phyloP scores from a whole-genome alignment of 1,140 invertebrate species.

The Brachionus manjavacas region DNA sequence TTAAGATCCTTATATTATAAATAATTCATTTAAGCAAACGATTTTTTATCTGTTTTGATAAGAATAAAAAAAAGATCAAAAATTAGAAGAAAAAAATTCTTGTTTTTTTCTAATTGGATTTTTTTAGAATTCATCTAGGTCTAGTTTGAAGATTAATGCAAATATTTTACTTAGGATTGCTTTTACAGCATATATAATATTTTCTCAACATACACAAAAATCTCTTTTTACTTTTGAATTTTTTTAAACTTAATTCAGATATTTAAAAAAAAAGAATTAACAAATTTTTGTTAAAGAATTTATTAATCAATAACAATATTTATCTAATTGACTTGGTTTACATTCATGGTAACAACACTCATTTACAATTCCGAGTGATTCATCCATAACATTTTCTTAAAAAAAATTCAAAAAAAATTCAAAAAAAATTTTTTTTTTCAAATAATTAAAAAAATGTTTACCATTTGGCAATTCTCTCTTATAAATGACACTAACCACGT shows the following conservation, averaged over 20 bases:
- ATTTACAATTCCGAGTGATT: background rate
- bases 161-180: too few species aligned
- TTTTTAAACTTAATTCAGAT: background rate
- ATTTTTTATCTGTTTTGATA: too few species aligned
- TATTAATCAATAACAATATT: constrained; percentile 6
- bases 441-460: background rate
- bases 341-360: constrained; percentile 17
- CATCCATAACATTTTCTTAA: background rate
- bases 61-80: too few species aligned
- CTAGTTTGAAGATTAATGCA: too few species aligned
- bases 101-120: too few species aligned
- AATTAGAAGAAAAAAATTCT: too few species aligned
- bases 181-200: too few species aligned
- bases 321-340: background rate
- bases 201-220: too few species aligned
- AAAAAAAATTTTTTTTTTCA: background rate
- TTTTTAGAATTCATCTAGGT: too few species aligned
- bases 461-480: background rate
- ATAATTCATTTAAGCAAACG: too few species aligned
- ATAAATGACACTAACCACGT: constrained; percentile 11
- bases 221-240: background rate
- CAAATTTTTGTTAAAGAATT: background rate
- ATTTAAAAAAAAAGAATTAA: background rate
- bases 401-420: too few species aligned
- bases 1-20: too few species aligned